A percentile compares a stretch with the other conserved stretches of the same genome.
These are phyloP conservation scores for Erynnis tages DNA, from an alignment of 2,888 invertebrate genomes.

Conservation along the genomic window DNA sequence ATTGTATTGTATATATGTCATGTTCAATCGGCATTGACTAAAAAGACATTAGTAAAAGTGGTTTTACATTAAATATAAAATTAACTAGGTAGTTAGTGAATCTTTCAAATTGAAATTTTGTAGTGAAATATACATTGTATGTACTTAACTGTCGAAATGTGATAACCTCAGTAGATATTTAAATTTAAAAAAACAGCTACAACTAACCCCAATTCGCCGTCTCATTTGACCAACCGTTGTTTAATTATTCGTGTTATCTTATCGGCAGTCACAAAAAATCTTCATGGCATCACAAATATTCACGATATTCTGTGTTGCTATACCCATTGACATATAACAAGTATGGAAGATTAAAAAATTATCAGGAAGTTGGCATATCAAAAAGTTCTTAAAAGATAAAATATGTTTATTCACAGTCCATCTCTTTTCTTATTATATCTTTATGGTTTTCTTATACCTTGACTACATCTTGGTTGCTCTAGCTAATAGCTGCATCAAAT, in stretches of 20 bases:
- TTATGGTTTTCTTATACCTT: too few species aligned
- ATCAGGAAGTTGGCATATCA: neutral
- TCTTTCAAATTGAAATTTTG: neutral
- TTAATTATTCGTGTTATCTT: slow-evolving; percentile 1
- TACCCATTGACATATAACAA: slow-evolving; percentile 10
- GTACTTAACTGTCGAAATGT: slow-evolving; percentile 15
- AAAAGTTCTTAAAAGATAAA: neutral
- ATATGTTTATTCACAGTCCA: too few species aligned
- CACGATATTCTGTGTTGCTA: slow-evolving; percentile 12
- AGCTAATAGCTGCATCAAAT: too few species aligned
- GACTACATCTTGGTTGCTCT: too few species aligned
- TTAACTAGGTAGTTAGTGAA: neutral
- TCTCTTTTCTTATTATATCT: too few species aligned
- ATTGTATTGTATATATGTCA: too few species aligned
- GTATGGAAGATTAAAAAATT: neutral
- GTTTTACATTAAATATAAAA: too few species aligned
- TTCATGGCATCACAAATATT: slow-evolving; percentile 33
- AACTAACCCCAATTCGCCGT: neutral
- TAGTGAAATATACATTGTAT: neutral
- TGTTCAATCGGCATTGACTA: too few species aligned
- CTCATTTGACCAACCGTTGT: neutral
- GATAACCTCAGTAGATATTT: neutral
- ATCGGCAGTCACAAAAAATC: slow-evolving; percentile 31
- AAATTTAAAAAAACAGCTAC: neutral
- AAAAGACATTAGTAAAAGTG: too few species aligned